Base-by-base conservation (phyloP, 2,797 vertebrate species). In the Atherinosoma microstoma region DNA sequence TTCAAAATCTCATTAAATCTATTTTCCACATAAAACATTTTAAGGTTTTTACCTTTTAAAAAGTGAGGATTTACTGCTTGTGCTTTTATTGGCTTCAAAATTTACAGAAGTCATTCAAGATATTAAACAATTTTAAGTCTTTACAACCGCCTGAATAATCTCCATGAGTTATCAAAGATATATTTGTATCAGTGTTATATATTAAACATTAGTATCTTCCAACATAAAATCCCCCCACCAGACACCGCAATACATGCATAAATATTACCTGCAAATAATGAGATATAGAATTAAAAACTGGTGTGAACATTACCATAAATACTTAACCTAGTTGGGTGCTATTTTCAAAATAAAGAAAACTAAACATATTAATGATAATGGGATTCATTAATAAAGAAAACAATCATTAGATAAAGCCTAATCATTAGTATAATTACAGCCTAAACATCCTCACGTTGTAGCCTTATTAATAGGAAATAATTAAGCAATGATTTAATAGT, bases 11-110 rank as follows among this genome's bases (percentile, higher is more conserved):
- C 27, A 16, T 16, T 16, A 20, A 13, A 56, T 15, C 20, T 20
- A 58, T n/a, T 34, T 34, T 20, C 3, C 18, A 18, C 16, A 24
- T 8, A 16, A 18, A 57, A 1, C 15, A 3, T 57, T 32, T 57
- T 5, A 57, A 3, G 6, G 12, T 9, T 56, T 2, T 3, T n/a
- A 53, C 15, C 38, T 40, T 1, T 29, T 12, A 42, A 29, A 66
- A n/a, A 0, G 11, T n/a, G 4, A 1, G 0, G 15, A 42, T 42
- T 59, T 66, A 29, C 36, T 29, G 15, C 10, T n/a, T 29, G 16
- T 30, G 11, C 49, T 57, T 57, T 56, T 29, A 66, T 20, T 56
- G 15, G 29, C 38, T 66, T 66, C 20, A 18, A 66, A 18, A 18
- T 35, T 56, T 56, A 2, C 3, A 54, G 32, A 35, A 24, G 18